Evolutionary conservation across 1,140 invertebrate genomes (phyloP).

Genomic region (Macrobrachium rosenbergii): DNA sequence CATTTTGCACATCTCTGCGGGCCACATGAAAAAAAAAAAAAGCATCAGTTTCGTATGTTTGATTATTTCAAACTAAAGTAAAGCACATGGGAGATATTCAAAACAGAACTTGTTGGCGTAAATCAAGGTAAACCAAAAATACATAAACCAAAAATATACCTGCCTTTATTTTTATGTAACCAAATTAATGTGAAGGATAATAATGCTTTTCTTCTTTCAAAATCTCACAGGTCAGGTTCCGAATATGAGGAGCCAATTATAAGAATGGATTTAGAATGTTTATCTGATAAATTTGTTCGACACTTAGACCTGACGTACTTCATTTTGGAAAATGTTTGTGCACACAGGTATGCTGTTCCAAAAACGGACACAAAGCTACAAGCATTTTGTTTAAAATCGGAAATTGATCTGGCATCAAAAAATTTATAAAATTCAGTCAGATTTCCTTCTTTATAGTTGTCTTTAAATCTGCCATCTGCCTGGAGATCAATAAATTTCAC

Average conservation of each 20-base stretch:
- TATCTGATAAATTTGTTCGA: constrained; percentile 56
- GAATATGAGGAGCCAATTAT: constrained; percentile 36
- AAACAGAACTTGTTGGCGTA: too few species aligned
- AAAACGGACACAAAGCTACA: constrained; percentile 43
- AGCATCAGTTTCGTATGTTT: too few species aligned
- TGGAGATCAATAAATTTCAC: constrained; percentile 39
- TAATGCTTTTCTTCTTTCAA: constrained; percentile 43
- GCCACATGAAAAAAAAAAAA: too few species aligned
- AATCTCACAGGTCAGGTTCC: constrained; percentile 42
- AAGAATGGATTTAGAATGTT: constrained; percentile 53
- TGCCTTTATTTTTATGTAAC: constrained; percentile 41
- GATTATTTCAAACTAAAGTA: too few species aligned
- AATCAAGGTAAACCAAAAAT: constrained; percentile 47
- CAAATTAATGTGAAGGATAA: constrained; percentile 41
- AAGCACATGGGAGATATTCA: too few species aligned
- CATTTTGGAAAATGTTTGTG: constrained; percentile 52
- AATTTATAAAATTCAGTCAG: constrained; percentile 18
- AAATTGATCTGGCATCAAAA: constrained; percentile 46
- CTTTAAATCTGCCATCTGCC: constrained; percentile 46
- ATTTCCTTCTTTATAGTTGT: constrained; percentile 47
- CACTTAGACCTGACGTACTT: constrained; percentile 42
- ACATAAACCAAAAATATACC: constrained; percentile 46
- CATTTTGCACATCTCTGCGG: too few species aligned
- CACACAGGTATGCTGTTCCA: constrained; percentile 34
- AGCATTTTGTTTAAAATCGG: too few species aligned